A percentile compares a stretch with the other conserved stretches of the same genome.
These are phyloP conservation scores for Rhyacichthys aspro DNA, from an alignment of 2,797 vertebrate genomes.

Conservation along the genomic window DNA sequence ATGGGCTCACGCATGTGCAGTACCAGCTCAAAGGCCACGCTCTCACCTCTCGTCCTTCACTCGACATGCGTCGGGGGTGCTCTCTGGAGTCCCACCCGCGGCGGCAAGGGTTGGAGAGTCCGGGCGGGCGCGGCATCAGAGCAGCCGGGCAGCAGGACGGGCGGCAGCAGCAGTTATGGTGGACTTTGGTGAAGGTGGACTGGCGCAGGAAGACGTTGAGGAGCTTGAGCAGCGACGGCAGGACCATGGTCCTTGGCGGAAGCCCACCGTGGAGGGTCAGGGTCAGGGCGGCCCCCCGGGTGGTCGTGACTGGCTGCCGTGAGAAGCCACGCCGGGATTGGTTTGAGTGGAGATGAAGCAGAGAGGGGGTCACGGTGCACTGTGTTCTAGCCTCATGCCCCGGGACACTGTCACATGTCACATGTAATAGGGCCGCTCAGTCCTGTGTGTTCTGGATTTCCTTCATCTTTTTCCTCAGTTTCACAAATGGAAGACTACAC, in stretches of 20 bases:
- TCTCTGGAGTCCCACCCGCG: slow-evolving; percentile 71
- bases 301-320: slow-evolving; percentile 14
- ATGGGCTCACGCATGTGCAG: too few species aligned
- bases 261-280: slow-evolving; percentile 48
- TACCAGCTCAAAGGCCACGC: too few species aligned
- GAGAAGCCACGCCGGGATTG: slow-evolving; percentile 12
- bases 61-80: slow-evolving; percentile 41
- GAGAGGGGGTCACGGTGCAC: slow-evolving; percentile 13
- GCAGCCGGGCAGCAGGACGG: slow-evolving; percentile 52
- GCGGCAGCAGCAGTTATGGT: slow-evolving; percentile 27
- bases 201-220: slow-evolving; percentile 73
- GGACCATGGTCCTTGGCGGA: slow-evolving; percentile 79
- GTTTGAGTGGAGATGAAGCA: slow-evolving; percentile 9
- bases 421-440: slow-evolving; percentile 15
- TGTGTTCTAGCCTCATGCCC: slow-evolving; percentile 46
- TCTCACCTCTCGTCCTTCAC: slow-evolving; percentile 73
- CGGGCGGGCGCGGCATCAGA: slow-evolving; percentile 75
- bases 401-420: slow-evolving; percentile 40
- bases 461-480: slow-evolving; percentile 13
- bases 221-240: slow-evolving; percentile 76
- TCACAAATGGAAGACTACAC: slow-evolving; percentile 6
- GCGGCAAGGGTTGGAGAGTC: slow-evolving; percentile 66
- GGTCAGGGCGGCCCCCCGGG: slow-evolving; percentile 44
- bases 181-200: slow-evolving; percentile 42
- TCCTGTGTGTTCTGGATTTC: slow-evolving; percentile 15